Conservation (phyloP, 2,113 vertebrate species). For the Trematocara variabile region DNA sequence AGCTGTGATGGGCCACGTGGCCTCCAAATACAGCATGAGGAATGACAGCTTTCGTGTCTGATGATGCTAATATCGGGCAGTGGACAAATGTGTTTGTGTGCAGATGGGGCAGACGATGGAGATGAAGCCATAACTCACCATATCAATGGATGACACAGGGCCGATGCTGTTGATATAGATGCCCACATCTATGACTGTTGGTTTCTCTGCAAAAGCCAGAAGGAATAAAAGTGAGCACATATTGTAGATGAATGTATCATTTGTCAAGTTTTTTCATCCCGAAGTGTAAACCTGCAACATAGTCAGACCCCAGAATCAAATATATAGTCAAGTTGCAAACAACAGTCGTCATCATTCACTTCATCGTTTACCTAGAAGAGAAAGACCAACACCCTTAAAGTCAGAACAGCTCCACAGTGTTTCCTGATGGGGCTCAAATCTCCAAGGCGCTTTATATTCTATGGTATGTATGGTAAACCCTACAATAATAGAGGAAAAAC, state of each 20-base stretch:
- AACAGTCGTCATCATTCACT: not conserved
- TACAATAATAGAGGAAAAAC: not conserved
- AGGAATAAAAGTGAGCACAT: constrained; percentile 1
- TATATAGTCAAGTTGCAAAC: not conserved
- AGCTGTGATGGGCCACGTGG: not conserved
- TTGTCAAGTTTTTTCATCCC: not conserved
- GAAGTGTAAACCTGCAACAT: not conserved
- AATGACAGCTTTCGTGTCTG: not conserved
- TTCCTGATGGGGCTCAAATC: not conserved
- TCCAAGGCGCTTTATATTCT: not conserved
- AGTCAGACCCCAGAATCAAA: not conserved
- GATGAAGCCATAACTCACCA: constrained; percentile 78
- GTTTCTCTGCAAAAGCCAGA: constrained; percentile 80
- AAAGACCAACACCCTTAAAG: not conserved
- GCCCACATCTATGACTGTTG: constrained; percentile 88
- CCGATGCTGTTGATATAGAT: constrained; percentile 95
- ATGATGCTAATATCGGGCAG: not conserved
- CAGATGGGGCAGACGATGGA: not conserved
- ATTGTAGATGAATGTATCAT: not conserved
- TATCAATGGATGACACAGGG: constrained; percentile 92
- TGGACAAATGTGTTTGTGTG: not conserved
- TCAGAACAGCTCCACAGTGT: not conserved
- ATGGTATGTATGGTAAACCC: not conserved
- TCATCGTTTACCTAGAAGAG: not conserved
- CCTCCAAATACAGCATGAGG: not conserved